Evolutionary conservation across 2,888 invertebrate genomes (phyloP).

Genomic region (Mythimna vitellina): DNA sequence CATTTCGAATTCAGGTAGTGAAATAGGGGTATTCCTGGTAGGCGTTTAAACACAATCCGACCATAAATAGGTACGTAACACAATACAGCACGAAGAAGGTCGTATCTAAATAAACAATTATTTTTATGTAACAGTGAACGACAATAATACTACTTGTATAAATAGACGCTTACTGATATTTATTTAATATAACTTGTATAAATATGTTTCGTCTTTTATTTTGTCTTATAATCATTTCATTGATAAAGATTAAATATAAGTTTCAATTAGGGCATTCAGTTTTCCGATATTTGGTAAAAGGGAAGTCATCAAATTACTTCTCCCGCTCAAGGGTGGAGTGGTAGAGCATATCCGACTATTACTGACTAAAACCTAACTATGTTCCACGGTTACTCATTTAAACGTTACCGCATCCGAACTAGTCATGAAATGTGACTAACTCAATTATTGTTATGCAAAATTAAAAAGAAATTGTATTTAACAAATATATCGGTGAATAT

Average conservation of each 20-base stretch:
- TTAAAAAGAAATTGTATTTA: no score
- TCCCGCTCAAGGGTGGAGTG: no score
- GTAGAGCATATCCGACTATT: no score
- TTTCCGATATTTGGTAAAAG: neutral
- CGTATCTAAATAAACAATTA: slow-evolving; percentile 5
- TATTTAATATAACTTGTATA: neutral
- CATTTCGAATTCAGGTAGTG: no score
- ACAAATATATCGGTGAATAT: neutral
- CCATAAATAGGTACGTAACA: neutral
- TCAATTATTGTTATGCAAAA: neutral
- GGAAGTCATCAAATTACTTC: no score
- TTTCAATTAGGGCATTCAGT: no score
- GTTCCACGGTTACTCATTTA: no score
- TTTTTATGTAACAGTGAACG: slow-evolving; percentile 10
- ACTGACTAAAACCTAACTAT: no score
- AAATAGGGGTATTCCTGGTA: no score
- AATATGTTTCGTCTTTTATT: slow-evolving; percentile 2
- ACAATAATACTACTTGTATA: slow-evolving; percentile 30
- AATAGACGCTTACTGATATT: neutral
- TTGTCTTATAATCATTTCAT: neutral
- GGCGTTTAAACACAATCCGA: no score
- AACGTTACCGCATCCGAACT: no score
- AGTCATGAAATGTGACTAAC: neutral
- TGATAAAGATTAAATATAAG: neutral
- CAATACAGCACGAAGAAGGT: neutral